Conservation (phyloP, 2,113 vertebrate species). For the Nanorana parkeri region DNA sequence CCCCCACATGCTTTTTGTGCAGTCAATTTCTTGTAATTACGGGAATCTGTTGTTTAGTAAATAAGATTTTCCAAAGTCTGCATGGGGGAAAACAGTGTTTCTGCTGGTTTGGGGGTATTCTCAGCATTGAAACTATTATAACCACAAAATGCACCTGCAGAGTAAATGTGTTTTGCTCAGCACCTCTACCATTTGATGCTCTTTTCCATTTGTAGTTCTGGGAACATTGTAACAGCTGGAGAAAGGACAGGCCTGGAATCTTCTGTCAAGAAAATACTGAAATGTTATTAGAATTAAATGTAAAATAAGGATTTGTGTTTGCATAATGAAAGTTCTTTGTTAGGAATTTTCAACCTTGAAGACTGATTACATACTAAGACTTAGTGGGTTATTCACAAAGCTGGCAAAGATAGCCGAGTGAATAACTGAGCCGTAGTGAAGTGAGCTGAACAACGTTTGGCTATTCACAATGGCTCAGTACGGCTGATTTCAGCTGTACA, state of each 20-base stretch:
- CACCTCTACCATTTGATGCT: slow-evolving; percentile 22
- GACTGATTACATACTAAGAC: too few relatives aligned
- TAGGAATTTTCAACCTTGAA: too few relatives aligned
- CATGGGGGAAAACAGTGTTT: slow-evolving; percentile 23
- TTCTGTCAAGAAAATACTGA: background rate
- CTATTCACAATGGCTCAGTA: too few relatives aligned
- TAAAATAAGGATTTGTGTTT: background rate
- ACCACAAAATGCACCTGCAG: slow-evolving; percentile 29
- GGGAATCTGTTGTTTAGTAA: slow-evolving; percentile 17
- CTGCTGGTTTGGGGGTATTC: slow-evolving; percentile 35
- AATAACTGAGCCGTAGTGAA: too few relatives aligned
- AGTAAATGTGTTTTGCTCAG: slow-evolving; percentile 36
- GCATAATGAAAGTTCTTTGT: background rate
- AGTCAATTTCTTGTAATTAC: slow-evolving; percentile 32
- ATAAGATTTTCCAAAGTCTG: slow-evolving; percentile 35
- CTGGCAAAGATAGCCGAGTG: too few relatives aligned
- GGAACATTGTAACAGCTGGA: background rate
- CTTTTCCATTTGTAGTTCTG: slow-evolving; percentile 23
- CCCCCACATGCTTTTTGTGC: slow-evolving; percentile 5
- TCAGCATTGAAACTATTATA: slow-evolving; percentile 13
- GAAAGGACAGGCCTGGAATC: slow-evolving; percentile 3
- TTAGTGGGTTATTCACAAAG: too few relatives aligned
- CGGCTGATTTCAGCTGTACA: too few relatives aligned
- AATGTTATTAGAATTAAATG: background rate
- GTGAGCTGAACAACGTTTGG: too few relatives aligned